Evolutionary conservation across 1,140 invertebrate species (phyloP).

Genomic region (Aphelenchoides fujianensis): DNA sequence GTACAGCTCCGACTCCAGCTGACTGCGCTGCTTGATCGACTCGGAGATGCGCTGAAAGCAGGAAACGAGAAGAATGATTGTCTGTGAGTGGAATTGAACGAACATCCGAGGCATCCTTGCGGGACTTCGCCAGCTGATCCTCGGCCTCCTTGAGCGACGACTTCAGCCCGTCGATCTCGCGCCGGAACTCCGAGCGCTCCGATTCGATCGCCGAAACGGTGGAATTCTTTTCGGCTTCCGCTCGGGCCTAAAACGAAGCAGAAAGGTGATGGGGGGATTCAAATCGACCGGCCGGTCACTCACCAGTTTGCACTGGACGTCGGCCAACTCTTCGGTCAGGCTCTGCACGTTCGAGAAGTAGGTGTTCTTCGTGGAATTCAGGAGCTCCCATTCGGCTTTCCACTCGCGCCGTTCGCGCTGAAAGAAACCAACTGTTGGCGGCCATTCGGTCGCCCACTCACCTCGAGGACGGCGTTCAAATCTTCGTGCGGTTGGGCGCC

Average conservation of each 20-base stretch:
- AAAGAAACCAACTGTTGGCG: too few relatives aligned
- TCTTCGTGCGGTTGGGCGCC: too few relatives aligned
- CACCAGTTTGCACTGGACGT: background rate
- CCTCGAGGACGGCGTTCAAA: too few relatives aligned
- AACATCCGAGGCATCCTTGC: background rate
- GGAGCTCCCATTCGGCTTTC: background rate
- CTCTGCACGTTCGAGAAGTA: background rate
- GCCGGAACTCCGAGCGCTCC: background rate
- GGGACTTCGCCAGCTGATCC: background rate
- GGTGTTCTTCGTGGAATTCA: background rate
- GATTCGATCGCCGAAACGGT: background rate
- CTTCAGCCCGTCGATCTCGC: background rate
- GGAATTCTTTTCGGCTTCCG: background rate
- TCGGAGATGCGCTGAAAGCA: background rate
- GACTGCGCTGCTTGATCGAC: background rate
- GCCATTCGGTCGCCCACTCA: too few relatives aligned
- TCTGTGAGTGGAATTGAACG: background rate
- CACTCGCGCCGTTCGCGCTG: background rate
- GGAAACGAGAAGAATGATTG: background rate
- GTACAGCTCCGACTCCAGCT: background rate
- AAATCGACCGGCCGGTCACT: background rate
- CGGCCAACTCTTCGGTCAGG: background rate
- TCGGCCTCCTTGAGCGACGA: background rate
- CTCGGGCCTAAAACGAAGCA: constrained; percentile 1
- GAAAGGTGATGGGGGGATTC: too few relatives aligned